These are phyloP conservation scores for Noctua comes DNA, from an alignment of 2,888 invertebrate genomes.

Conservation along the genomic window DNA sequence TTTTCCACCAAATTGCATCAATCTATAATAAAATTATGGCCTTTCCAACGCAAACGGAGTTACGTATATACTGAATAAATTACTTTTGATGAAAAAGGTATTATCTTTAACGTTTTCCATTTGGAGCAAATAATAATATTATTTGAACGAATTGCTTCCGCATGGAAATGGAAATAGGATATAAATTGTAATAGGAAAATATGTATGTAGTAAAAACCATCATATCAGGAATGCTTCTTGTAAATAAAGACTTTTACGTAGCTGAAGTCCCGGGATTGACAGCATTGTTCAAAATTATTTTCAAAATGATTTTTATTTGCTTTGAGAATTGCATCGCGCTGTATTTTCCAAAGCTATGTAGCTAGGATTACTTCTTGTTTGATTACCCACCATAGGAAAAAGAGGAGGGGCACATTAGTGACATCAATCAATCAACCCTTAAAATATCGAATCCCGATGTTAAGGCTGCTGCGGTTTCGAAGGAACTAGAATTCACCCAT, in stretches of 20 bases:
- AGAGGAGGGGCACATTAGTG: neutral
- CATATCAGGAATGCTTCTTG: neutral
- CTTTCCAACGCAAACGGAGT: conserved; percentile 19
- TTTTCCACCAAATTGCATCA: conserved; percentile 35
- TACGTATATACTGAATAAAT: conserved; percentile 22
- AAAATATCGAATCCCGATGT: neutral
- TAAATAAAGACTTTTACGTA: neutral
- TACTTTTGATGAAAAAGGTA: conserved; percentile 39
- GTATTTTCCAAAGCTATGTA: neutral
- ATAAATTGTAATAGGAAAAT: conserved; percentile 23
- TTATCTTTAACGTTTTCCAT: conserved; percentile 38
- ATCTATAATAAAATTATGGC: conserved; percentile 38
- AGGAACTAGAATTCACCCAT: neutral
- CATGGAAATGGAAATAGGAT: neutral
- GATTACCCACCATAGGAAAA: neutral
- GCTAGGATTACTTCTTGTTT: neutral
- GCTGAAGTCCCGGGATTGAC: neutral
- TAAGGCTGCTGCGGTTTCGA: neutral
- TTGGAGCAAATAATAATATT: conserved; percentile 41
- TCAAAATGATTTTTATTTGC: no score
- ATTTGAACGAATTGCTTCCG: conserved; percentile 34
- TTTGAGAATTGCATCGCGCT: neutral
- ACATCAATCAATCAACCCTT: neutral
- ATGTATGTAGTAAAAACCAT: neutral
- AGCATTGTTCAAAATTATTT: neutral